Conservation (phyloP, 2,888 invertebrate genomes). For the Amblyjoppa proteus region DNA sequence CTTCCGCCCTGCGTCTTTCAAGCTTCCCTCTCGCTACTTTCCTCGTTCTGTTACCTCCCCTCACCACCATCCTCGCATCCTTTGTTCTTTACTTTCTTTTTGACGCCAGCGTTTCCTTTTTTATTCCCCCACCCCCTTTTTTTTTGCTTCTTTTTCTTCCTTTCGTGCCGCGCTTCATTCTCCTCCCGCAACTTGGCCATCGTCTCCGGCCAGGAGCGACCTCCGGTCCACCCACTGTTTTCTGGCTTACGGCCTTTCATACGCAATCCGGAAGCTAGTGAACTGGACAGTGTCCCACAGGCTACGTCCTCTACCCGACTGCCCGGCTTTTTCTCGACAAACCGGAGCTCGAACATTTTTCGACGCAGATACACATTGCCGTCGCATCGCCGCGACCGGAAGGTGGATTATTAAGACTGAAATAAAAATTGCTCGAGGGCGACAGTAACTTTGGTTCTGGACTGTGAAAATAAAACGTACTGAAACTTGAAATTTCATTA, state of each 20-base stretch:
- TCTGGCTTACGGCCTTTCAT: slow-evolving; percentile 17
- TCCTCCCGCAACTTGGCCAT: slow-evolving; percentile 39
- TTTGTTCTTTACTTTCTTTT: neutral
- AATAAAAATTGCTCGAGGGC: neutral
- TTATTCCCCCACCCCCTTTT: neutral
- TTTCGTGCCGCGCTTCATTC: slow-evolving; percentile 52
- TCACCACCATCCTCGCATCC: slow-evolving; percentile 36
- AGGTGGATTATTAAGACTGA: neutral
- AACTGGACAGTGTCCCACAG: slow-evolving; percentile 68
- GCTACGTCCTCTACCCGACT: slow-evolving; percentile 3
- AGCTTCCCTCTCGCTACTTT: slow-evolving; percentile 42
- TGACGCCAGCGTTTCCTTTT: neutral
- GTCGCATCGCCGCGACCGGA: neutral
- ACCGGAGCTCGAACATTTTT: slow-evolving; percentile 29
- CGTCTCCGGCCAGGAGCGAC: slow-evolving; percentile 23
- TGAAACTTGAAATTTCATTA: no score
- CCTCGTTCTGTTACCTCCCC: slow-evolving; percentile 16
- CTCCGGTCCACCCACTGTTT: slow-evolving; percentile 6
- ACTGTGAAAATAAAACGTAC: no score
- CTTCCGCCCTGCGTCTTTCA: slow-evolving; percentile 64
- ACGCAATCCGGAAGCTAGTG: slow-evolving; percentile 32
- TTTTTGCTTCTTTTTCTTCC: slow-evolving; percentile 17
- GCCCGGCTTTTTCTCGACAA: slow-evolving; percentile 20
- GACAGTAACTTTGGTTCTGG: neutral
- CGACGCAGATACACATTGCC: neutral